Base-by-base conservation (phyloP, 1,140 invertebrate genomes). In the Saccostrea glomerata region DNA sequence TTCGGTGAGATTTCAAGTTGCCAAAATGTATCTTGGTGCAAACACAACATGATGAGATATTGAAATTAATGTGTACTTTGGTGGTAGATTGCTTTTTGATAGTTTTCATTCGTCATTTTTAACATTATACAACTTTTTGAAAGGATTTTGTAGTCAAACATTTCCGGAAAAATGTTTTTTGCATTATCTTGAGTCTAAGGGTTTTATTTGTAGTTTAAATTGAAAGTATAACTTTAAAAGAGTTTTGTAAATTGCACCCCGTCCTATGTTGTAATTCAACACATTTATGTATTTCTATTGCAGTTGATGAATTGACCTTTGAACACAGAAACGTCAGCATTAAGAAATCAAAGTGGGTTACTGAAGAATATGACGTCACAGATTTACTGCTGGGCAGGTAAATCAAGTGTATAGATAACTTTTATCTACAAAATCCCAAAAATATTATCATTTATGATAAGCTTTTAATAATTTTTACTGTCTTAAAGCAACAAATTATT, bases 371-470 rank as follows among this genome's bases (percentile, higher is more conserved):
- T 90, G 92, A 93, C 55, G 90, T 96, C 40, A 93, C 89, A 20
- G 95, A 95, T 55, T 82, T 90, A 85, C 89, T 95, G n/a, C 90
- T 96, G 4, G 95, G 95, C 86, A 95, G 95, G 95, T 95, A 90
- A 93, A 93, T 92, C 63, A 73, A 82, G n/a, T 58, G 23, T 86
- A 86, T 40, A 58, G 25, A 84, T 36, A 55, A 77, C 36, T 11
- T 47, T n/a, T 20, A 86, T 66, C 13, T 25, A 13, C 15, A 17
- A 15, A 17, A 82, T 83, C 17, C 17, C 30, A 77, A 77, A 77
- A 77, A 77, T 30, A 63, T 63, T 20, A 63, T 77, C 23, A 36
- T 55, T 54, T 17, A 77, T 70, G 54, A 54, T 55, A 56, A 47
- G 1, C 40, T 54, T 83, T 47, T 11, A 77, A 30, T 9, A 6